These are phyloP conservation scores for Lagopus muta DNA, from an alignment of 2,113 vertebrate species.

Conservation along the genomic window DNA sequence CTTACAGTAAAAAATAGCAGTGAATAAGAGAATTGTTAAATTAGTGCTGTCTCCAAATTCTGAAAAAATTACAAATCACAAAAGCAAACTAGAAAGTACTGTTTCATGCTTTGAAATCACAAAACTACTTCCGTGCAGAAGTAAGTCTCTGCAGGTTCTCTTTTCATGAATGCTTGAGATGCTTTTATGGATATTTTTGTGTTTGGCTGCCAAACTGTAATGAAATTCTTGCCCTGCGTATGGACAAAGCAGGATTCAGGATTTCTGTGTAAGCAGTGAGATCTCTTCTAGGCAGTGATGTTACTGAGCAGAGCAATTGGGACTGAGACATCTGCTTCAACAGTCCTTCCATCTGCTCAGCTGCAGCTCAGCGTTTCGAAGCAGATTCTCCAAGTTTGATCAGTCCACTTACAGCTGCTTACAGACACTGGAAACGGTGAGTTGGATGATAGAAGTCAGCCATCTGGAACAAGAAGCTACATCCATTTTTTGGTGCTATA, in stretches of 20 bases:
- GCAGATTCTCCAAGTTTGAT: neutral
- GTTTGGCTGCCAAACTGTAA: neutral
- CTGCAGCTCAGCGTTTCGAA: neutral
- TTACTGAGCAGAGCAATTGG: neutral
- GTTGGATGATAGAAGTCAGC: neutral
- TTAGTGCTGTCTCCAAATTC: neutral
- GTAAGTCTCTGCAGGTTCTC: neutral
- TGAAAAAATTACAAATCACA: neutral
- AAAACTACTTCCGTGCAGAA: neutral
- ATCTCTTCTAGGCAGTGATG: neutral
- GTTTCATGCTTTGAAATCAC: neutral
- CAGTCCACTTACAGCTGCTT: neutral
- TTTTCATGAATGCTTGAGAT: neutral
- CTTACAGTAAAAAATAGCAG: neutral
- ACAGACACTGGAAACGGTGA: neutral
- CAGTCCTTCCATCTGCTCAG: neutral
- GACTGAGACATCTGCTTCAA: neutral
- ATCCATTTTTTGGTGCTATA: neutral
- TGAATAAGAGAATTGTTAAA: neutral
- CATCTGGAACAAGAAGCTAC: neutral
- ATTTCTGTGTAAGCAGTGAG: neutral
- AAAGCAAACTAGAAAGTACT: neutral
- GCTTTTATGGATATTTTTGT: neutral
- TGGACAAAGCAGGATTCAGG: neutral
- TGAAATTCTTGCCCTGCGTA: neutral